A percentile compares a stretch with the other conserved stretches of the same genome.
phyloP scores from a whole-genome alignment of 2,888 invertebrate genomes.

The Orthosia gracilis region DNA sequence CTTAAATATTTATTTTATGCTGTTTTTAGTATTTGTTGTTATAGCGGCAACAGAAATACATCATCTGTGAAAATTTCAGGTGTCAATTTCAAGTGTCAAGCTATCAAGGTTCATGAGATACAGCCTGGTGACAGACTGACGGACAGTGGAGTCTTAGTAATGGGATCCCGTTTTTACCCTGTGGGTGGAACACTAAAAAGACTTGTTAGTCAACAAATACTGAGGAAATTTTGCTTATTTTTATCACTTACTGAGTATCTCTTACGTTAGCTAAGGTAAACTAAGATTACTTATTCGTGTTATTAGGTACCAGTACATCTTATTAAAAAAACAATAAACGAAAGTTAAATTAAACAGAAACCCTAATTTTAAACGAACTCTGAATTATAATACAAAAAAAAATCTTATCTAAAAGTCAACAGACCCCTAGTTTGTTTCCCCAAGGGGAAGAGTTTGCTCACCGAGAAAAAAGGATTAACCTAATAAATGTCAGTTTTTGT shows the following conservation, averaged over 20 bases:
- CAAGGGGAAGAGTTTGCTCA: slow-evolving; percentile 60
- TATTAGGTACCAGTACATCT: neutral
- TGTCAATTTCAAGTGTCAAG: no score
- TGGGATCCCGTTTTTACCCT: no score
- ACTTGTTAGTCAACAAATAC: neutral
- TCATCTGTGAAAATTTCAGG: no score
- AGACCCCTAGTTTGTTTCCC: slow-evolving; percentile 53
- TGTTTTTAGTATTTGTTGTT: no score
- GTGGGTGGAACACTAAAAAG: no score
- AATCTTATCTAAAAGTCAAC: slow-evolving; percentile 62
- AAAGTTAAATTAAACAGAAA: slow-evolving; percentile 38
- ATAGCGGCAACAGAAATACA: no score
- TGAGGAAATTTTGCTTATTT: neutral
- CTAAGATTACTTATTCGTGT: neutral
- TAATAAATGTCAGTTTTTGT: slow-evolving; percentile 58
- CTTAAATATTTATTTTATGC: no score
- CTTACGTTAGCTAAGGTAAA: no score
- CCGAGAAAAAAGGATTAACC: slow-evolving; percentile 64
- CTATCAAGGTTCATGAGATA: no score
- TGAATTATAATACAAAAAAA: slow-evolving; percentile 34
- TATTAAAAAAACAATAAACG: slow-evolving; percentile 6
- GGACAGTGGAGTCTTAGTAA: no score
- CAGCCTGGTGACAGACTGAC: no score
- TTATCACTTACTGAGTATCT: slow-evolving; percentile 1
- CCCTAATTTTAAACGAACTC: slow-evolving; percentile 35